Conservation (phyloP, 2,888 invertebrate species). For the Allygus modestus region DNA sequence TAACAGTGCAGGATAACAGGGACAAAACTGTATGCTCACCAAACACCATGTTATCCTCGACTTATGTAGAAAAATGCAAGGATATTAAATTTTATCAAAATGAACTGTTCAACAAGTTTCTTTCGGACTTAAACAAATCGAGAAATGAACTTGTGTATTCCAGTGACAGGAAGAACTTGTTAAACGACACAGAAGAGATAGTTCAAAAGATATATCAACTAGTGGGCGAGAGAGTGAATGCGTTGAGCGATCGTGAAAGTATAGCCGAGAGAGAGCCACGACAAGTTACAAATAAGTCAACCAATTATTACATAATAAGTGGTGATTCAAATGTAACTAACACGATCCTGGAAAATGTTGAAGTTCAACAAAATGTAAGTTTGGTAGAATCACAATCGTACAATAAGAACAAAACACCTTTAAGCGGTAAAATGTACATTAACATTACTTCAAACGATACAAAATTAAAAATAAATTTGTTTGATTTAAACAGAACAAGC, state of each 20-base stretch:
- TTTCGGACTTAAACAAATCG: conserved; percentile 4
- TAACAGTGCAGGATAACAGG: not conserved
- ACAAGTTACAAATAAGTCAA: not conserved
- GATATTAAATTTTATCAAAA: not conserved
- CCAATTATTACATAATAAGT: not conserved
- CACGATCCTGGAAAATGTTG: too few species aligned
- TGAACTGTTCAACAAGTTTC: conserved; percentile 13
- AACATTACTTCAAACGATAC: not conserved
- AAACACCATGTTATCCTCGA: conserved; percentile 23
- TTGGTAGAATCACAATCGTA: too few species aligned
- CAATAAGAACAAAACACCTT: not conserved
- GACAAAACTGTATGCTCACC: not conserved
- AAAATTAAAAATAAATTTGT: not conserved
- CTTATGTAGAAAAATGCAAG: conserved; percentile 23
- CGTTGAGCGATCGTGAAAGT: not conserved
- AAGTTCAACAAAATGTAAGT: too few species aligned
- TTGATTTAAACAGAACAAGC: not conserved
- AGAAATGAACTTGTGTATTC: not conserved
- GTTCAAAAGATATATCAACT: conserved; percentile 29
- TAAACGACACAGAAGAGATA: conserved; percentile 11
- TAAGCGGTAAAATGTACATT: not conserved
- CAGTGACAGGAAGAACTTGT: not conserved
- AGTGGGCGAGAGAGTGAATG: not conserved
- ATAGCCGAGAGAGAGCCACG: not conserved
- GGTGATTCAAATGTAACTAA: too few species aligned